Conservation (phyloP, 2,888 invertebrate genomes). For the Megastigmus dorsalis region DNA sequence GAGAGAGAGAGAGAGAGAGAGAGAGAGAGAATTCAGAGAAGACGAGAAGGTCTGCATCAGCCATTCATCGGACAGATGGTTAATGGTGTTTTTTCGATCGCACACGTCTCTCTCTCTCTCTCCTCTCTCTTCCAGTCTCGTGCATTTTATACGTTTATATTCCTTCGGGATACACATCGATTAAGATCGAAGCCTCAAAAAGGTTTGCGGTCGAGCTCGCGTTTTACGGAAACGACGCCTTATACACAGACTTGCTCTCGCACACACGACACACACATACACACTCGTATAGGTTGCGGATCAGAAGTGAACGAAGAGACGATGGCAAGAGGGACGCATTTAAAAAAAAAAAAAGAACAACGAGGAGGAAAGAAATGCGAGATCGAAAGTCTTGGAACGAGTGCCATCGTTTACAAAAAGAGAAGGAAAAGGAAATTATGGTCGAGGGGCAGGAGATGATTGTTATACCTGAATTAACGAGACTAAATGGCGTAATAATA, state of each 20-base stretch:
- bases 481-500: slow-evolving; percentile 54
- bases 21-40: slow-evolving; percentile 2
- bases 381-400: neutral
- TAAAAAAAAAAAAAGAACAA: slow-evolving; percentile 18
- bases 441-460: slow-evolving; percentile 40
- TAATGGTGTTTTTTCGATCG: slow-evolving; percentile 46
- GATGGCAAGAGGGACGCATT: too few relatives aligned
- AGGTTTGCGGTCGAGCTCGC: slow-evolving; percentile 32
- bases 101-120: neutral
- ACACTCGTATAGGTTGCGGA: neutral
- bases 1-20: too few relatives aligned
- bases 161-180: slow-evolving; percentile 43
- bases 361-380: slow-evolving; percentile 13
- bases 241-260: neutral
- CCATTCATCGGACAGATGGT: slow-evolving; percentile 53
- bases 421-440: neutral
- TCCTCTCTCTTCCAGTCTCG: slow-evolving; percentile 21
- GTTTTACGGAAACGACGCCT: slow-evolving; percentile 42
- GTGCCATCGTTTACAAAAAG: slow-evolving; percentile 31
- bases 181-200: slow-evolving; percentile 52
- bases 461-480: slow-evolving; percentile 55
- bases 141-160: slow-evolving; percentile 40
- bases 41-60: neutral
- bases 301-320: neutral
- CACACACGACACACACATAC: neutral